Evolutionary conservation across 2,113 vertebrate species (phyloP), one percentile per base, ranked within the genome.

Genomic region (Mesitornis unicolor): DNA sequence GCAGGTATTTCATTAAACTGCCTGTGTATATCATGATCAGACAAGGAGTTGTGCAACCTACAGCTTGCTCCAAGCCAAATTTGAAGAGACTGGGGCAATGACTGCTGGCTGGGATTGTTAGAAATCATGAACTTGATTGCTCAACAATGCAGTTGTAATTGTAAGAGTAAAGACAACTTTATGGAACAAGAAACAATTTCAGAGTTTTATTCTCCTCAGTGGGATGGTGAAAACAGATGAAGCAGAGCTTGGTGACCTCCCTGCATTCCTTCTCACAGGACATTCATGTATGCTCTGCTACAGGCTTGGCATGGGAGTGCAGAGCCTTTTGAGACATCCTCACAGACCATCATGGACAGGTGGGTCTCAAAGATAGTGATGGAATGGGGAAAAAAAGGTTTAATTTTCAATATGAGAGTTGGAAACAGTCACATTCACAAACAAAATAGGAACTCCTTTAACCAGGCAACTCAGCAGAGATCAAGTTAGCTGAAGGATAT

Each of bases 101-200:
- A 26, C 40, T 87, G 45, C 60, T 90, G 53, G 50, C 57, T 85
- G 43, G 9, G 5, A 22, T 64, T 90, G 54, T 45, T 80, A 77
- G 53, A 71, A 92, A 90, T 91, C 95, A 83, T 16, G 5, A 79
- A 79, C 82, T 92, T 76, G 85, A 94, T 96, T 96, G 90, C 85
- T 90, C 90, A 96, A 96, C 94, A 94, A 77, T 91, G 67, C 40
- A 94, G 48, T 40, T 76, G 43, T 87, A 96, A 96, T 95, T 91
- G 91, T 61, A 87, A 91, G 79, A 92, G 85, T 86, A 97, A 95
- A 93, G 92, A 88, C 74, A 96, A 90, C 48, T 95, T 86, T 92
- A 92, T 91, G 74, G 87, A 95, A 95, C 29, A 86, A 89, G 60
- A 96, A 87, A 91, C 40, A 90, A 83, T 29, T 57, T 88, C 65